Evolutionary conservation across 2,888 invertebrate species (phyloP).

Genomic region (Cephus pygmeus): DNA sequence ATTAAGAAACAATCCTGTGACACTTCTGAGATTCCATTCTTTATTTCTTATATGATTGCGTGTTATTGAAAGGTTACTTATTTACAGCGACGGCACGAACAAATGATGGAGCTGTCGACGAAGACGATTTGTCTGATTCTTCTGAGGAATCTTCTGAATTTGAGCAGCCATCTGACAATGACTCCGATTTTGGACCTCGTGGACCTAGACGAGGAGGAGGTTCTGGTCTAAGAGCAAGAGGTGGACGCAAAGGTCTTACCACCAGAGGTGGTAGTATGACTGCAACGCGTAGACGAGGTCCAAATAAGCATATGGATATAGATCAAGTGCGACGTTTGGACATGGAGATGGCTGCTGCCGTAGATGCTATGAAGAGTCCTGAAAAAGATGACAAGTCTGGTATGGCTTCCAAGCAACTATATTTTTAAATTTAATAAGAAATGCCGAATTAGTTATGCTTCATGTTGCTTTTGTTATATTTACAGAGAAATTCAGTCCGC

Average conservation of each 20-base stretch:
- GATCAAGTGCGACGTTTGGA: slow-evolving; percentile 61
- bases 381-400: slow-evolving; percentile 55
- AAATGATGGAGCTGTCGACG: slow-evolving; percentile 43
- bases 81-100: neutral
- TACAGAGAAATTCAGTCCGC: slow-evolving; percentile 34
- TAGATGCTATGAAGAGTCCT: slow-evolving; percentile 62
- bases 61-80: neutral
- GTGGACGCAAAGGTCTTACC: slow-evolving; percentile 60
- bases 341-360: slow-evolving; percentile 64
- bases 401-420: slow-evolving; percentile 18
- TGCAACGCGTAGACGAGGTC: slow-evolving; percentile 49
- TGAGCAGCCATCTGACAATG: slow-evolving; percentile 58
- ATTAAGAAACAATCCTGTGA: neutral
- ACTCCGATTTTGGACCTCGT: slow-evolving; percentile 60
- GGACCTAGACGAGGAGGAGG: slow-evolving; percentile 50
- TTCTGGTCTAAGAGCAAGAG: slow-evolving; percentile 51
- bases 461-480: neutral
- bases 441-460: neutral
- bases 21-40: neutral
- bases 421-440: neutral
- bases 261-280: slow-evolving; percentile 59
- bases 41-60: neutral
- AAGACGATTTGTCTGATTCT: slow-evolving; percentile 43
- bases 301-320: slow-evolving; percentile 59
- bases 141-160: slow-evolving; percentile 58